These are phyloP conservation scores for Asobara japonica DNA, from an alignment of 1,140 invertebrate species.

Conservation along the genomic window DNA sequence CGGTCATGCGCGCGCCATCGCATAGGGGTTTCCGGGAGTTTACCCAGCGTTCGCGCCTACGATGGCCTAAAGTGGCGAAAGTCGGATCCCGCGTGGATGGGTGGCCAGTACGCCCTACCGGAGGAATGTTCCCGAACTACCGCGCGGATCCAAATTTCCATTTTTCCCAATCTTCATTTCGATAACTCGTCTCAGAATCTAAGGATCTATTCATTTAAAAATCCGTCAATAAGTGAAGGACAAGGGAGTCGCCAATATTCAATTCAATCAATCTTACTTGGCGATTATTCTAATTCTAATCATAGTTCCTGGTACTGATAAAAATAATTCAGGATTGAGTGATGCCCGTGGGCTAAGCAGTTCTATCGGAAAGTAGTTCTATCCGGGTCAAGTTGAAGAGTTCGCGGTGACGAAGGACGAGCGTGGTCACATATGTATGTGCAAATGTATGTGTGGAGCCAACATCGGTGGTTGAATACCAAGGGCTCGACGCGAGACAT, in stretches of 20 bases:
- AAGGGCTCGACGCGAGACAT: not conserved
- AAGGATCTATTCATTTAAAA: not conserved
- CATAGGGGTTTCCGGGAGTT: no score
- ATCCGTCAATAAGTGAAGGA: not conserved
- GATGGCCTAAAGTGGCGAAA: no score
- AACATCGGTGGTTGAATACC: slow-evolving; percentile 15
- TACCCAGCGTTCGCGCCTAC: no score
- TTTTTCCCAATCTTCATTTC: no score
- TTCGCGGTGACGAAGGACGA: slow-evolving; percentile 56
- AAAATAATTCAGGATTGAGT: not conserved
- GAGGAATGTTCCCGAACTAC: no score
- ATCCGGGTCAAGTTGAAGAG: slow-evolving; percentile 62
- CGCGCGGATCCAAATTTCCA: no score
- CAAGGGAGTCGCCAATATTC: not conserved
- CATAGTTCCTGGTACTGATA: not conserved
- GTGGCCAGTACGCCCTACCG: no score
- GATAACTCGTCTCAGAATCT: no score
- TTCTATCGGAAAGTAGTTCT: not conserved
- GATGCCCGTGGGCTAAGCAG: not conserved
- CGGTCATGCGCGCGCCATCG: no score
- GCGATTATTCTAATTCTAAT: not conserved
- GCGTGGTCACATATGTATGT: slow-evolving; percentile 19
- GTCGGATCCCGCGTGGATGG: no score
- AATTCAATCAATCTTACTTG: not conserved
- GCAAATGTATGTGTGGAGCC: slow-evolving; percentile 43